A percentile compares a stretch with the other conserved stretches of the same genome.
Conservation (phyloP, 53 echinoderm and acorn worm genomes). For the Holothuria leucospilota region DNA sequence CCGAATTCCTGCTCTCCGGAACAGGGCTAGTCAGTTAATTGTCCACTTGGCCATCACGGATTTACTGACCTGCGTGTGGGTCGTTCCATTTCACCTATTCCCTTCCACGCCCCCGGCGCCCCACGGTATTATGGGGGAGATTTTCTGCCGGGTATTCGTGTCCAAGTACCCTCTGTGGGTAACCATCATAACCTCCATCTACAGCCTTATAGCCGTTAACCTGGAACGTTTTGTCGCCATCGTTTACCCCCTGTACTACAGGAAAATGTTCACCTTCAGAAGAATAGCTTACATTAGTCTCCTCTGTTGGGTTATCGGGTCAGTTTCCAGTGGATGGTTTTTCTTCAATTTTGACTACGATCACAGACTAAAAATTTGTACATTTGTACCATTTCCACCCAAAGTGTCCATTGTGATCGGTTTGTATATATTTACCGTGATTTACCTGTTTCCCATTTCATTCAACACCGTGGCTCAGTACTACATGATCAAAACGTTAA, state of each 20-base stretch:
- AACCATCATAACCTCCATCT: slow-evolving; percentile 82
- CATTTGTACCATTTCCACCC: slow-evolving; percentile 60
- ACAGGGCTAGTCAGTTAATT: slow-evolving; percentile 80
- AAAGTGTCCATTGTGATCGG: slow-evolving; percentile 57
- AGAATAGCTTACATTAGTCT: slow-evolving; percentile 62
- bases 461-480: slow-evolving; percentile 71
- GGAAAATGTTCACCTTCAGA: slow-evolving; percentile 58
- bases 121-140: slow-evolving; percentile 70
- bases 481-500: slow-evolving; percentile 75
- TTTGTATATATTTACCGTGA: slow-evolving; percentile 68
- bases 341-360: slow-evolving; percentile 74
- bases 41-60: slow-evolving; percentile 78
- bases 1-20: slow-evolving; percentile 72
- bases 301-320: slow-evolving; percentile 76
- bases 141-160: slow-evolving; percentile 81
- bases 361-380: slow-evolving; percentile 29
- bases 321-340: slow-evolving; percentile 72
- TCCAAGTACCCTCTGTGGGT: slow-evolving; percentile 89
- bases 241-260: slow-evolving; percentile 81
- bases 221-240: slow-evolving; percentile 90
- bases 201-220: slow-evolving; percentile 76
- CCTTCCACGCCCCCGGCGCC: slow-evolving; percentile 55
- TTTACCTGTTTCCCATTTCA: slow-evolving; percentile 74
- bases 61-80: slow-evolving; percentile 76
- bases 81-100: slow-evolving; percentile 81